Percentiles rank a stretch among this genome's conserved stretches.
phyloP scores from a whole-genome alignment of 2,888 invertebrate species.

The Frankliniella intonsa region DNA sequence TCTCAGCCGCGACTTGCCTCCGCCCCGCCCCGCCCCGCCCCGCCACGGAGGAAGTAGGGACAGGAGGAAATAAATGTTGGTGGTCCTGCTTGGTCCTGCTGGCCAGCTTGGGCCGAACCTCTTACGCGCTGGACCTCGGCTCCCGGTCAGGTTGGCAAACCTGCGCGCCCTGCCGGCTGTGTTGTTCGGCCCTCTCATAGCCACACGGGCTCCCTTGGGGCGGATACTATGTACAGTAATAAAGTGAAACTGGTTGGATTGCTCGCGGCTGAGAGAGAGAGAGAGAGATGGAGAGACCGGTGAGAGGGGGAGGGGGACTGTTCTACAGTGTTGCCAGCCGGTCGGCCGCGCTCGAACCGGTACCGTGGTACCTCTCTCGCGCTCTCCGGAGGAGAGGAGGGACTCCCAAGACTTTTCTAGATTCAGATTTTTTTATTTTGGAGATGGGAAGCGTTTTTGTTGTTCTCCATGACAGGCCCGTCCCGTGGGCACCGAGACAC shows the following conservation, averaged over 20 bases:
- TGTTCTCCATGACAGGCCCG: too few relatives aligned
- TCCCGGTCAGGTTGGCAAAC: too few relatives aligned
- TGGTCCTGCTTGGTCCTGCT: not conserved
- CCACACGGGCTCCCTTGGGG: not conserved
- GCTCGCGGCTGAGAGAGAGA: not conserved
- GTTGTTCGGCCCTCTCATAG: not conserved
- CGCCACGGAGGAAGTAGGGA: slow-evolving; percentile 13
- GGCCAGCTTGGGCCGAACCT: too few relatives aligned
- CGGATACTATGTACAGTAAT: slow-evolving; percentile 13
- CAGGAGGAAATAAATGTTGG: not conserved
- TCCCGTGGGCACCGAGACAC: too few relatives aligned
- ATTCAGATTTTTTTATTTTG: not conserved
- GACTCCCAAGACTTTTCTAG: not conserved
- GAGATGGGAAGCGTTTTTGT: not conserved
- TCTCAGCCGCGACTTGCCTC: not conserved
- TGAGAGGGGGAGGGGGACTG: not conserved
- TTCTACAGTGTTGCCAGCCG: not conserved
- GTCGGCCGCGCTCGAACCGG: slow-evolving; percentile 9
- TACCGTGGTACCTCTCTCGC: not conserved
- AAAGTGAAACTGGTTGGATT: slow-evolving; percentile 25
- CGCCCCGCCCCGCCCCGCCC: not conserved
- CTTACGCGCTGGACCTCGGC: too few relatives aligned
- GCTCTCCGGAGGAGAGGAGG: not conserved
- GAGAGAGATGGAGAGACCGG: not conserved
- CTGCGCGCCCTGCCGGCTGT: too few relatives aligned